These are phyloP conservation scores for Diphyllodes magnificus DNA, from an alignment of 2,113 vertebrate genomes.

Conservation along the genomic window DNA sequence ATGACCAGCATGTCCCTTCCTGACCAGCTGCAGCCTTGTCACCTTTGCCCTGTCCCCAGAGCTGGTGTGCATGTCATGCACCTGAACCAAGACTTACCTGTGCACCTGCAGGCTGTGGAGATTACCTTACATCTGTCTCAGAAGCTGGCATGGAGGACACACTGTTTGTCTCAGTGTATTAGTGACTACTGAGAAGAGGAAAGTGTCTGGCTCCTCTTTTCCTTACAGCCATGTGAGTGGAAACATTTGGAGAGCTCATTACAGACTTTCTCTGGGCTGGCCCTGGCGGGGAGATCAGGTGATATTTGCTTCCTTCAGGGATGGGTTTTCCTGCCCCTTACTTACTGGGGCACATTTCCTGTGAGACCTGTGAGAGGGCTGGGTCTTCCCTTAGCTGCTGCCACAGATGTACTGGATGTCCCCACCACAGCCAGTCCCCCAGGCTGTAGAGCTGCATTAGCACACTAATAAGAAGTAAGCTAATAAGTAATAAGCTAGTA, in stretches of 20 bases:
- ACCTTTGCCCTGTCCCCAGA: neutral
- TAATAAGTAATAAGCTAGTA: neutral
- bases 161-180: neutral
- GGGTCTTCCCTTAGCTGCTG: neutral
- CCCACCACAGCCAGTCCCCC: accelerated
- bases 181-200: neutral
- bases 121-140: neutral
- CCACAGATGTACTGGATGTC: accelerated
- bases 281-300: accelerated
- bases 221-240: accelerated
- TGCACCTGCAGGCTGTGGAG: neutral
- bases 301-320: neutral
- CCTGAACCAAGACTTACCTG: neutral
- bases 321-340: neutral
- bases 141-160: neutral
- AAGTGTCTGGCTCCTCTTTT: neutral
- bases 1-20: neutral
- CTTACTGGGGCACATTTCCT: neutral
- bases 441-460: neutral
- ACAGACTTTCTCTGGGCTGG: neutral
- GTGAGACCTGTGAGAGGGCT: accelerated
- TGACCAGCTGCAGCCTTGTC: neutral
- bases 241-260: neutral
- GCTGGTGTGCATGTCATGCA: neutral
- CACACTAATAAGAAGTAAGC: accelerated